phyloP scores from a whole-genome alignment of 2,888 invertebrate genomes.

The Caprella mutica region DNA sequence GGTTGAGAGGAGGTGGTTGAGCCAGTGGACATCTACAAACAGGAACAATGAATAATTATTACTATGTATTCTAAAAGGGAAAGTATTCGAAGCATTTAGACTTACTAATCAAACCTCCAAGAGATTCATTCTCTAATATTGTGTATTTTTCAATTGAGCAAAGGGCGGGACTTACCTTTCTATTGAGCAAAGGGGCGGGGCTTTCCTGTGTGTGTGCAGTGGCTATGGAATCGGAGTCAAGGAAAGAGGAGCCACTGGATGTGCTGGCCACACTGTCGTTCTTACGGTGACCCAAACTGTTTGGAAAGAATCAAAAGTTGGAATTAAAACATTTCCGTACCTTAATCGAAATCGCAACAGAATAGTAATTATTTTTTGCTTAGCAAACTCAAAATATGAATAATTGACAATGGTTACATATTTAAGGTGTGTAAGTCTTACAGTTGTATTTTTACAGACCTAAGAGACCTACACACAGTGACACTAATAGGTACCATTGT shows the following conservation, averaged over 20 bases:
- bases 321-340: too few species aligned
- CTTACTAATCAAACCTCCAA: not conserved
- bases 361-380: too few species aligned
- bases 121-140: too few species aligned
- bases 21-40: slow-evolving; percentile 56
- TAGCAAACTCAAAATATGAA: too few species aligned
- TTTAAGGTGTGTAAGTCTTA: too few species aligned
- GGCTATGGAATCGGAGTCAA: slow-evolving; percentile 60
- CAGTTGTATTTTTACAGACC: too few species aligned
- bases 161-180: slow-evolving; percentile 46
- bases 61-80: not conserved
- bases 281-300: slow-evolving; percentile 60
- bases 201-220: slow-evolving; percentile 40
- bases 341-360: too few species aligned
- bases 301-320: not conserved
- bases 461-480: too few species aligned
- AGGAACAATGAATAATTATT: not conserved
- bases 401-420: too few species aligned
- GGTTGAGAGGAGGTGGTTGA: slow-evolving; percentile 64
- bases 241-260: slow-evolving; percentile 70
- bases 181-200: slow-evolving; percentile 56
- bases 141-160: too few species aligned
- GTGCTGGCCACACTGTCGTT: slow-evolving; percentile 84
- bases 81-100: not conserved
- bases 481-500: too few species aligned